A percentile compares a stretch with the other conserved stretches of the same genome.
Conservation (phyloP, 2,888 invertebrate genomes). For the Augiades crinisus region DNA sequence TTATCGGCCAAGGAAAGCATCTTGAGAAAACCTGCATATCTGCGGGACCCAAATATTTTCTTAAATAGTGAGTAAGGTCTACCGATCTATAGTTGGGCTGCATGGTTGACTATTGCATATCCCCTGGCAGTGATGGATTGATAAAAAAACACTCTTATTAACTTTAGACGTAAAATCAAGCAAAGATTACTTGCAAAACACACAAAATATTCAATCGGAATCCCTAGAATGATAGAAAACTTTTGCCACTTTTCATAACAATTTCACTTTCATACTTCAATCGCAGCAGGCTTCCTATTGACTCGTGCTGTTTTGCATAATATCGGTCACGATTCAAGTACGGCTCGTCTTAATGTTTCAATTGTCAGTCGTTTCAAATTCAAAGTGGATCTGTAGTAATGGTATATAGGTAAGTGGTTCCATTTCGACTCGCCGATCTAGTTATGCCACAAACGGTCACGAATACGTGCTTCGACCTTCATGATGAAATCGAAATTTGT, state of each 20-base stretch:
- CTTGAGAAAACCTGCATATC: too few species aligned
- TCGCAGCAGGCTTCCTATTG: constrained; percentile 54
- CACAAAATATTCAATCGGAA: too few species aligned
- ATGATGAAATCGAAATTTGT: constrained; percentile 64
- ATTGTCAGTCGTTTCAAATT: constrained; percentile 58
- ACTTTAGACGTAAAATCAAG: too few species aligned
- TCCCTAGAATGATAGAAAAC: too few species aligned
- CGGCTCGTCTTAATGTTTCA: constrained; percentile 57
- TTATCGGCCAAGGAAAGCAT: too few species aligned
- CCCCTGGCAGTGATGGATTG: too few species aligned
- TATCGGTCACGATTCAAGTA: constrained; percentile 59
- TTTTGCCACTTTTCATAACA: constrained; percentile 18
- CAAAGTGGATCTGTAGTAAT: constrained; percentile 51
- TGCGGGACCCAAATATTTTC: too few species aligned
- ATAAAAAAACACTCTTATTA: too few species aligned
- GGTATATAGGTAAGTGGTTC: constrained; percentile 59
- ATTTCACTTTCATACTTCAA: constrained; percentile 46
- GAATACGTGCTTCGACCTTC: constrained; percentile 57
- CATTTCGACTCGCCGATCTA: constrained; percentile 58
- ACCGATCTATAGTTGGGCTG: too few species aligned
- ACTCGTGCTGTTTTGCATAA: constrained; percentile 66
- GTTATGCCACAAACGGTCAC: constrained; percentile 61
- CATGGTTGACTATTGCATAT: too few species aligned
- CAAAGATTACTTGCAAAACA: too few species aligned
- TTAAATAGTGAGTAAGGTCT: too few species aligned